A percentile compares a stretch with the other conserved stretches of the same genome.
Conservation (phyloP, 2,888 invertebrate species). For the Notodonta ziczac region DNA sequence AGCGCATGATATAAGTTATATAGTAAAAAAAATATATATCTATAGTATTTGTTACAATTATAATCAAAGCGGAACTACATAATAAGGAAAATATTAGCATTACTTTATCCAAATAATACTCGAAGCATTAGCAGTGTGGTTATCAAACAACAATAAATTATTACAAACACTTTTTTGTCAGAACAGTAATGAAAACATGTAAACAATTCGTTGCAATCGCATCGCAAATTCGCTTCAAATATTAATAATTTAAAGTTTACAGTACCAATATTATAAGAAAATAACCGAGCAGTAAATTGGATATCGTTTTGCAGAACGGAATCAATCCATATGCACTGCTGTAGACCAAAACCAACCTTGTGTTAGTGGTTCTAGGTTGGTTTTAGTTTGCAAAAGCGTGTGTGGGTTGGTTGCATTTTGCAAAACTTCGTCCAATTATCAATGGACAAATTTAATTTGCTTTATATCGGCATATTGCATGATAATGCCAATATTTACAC, state of each 20-base stretch:
- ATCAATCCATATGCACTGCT: too few relatives aligned
- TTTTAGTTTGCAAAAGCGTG: too few relatives aligned
- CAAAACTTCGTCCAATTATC: constrained; percentile 21
- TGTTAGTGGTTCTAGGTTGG: too few relatives aligned
- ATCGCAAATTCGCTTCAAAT: constrained; percentile 58
- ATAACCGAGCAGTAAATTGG: constrained; percentile 20
- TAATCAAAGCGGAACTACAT: not conserved
- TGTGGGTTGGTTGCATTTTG: too few relatives aligned
- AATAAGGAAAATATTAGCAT: not conserved
- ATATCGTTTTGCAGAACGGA: too few relatives aligned
- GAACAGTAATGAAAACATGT: not conserved
- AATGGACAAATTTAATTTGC: constrained; percentile 47
- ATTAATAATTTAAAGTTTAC: constrained; percentile 24
- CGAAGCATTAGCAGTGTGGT: constrained; percentile 29
- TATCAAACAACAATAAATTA: constrained; percentile 11
- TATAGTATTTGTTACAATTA: not conserved
- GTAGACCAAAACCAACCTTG: too few relatives aligned
- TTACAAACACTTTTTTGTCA: constrained; percentile 13
- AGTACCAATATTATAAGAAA: constrained; percentile 11
- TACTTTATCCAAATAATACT: not conserved
- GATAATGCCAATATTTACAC: constrained; percentile 55
- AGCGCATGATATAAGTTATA: too few relatives aligned
- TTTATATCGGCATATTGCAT: constrained; percentile 38
- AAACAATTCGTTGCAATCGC: constrained; percentile 43
- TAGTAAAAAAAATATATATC: too few relatives aligned